Conservation (phyloP, 2,888 invertebrate genomes). For the Dryadula phaetusa region DNA sequence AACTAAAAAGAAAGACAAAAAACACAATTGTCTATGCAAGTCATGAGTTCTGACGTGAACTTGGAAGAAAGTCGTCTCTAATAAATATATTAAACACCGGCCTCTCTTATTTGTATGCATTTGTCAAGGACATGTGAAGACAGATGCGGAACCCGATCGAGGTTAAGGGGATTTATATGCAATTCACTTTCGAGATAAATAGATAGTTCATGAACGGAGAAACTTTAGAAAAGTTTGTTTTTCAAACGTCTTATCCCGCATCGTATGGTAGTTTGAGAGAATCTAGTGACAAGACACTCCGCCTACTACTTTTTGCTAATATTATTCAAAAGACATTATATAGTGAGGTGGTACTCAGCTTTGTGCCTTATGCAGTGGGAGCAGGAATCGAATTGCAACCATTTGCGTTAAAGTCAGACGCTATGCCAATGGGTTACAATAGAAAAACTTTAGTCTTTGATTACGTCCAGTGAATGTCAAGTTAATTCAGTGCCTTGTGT, state of each 20-base stretch:
- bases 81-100: constrained; percentile 37
- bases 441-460: too few species aligned
- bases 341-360: too few species aligned
- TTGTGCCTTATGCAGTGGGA: too few species aligned
- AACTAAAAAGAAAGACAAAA: not conserved
- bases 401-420: too few species aligned
- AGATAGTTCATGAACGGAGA: not conserved
- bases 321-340: too few species aligned
- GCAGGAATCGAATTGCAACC: too few species aligned
- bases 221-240: not conserved
- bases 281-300: too few species aligned
- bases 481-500: too few species aligned
- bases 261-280: not conserved
- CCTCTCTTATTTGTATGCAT: constrained; percentile 45
- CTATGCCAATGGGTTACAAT: too few species aligned
- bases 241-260: not conserved
- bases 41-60: constrained; percentile 25
- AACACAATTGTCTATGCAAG: not conserved
- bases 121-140: constrained; percentile 46
- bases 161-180: constrained; percentile 14
- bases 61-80: constrained; percentile 38
- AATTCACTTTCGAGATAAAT: constrained; percentile 21
- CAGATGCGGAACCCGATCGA: constrained; percentile 39
- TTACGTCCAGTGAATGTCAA: too few species aligned
- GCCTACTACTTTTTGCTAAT: too few species aligned